A percentile compares a stretch with the other conserved stretches of the same genome.
phyloP scores from a whole-genome alignment of 2,113 vertebrate genomes.

The Pseudonaja textilis region DNA sequence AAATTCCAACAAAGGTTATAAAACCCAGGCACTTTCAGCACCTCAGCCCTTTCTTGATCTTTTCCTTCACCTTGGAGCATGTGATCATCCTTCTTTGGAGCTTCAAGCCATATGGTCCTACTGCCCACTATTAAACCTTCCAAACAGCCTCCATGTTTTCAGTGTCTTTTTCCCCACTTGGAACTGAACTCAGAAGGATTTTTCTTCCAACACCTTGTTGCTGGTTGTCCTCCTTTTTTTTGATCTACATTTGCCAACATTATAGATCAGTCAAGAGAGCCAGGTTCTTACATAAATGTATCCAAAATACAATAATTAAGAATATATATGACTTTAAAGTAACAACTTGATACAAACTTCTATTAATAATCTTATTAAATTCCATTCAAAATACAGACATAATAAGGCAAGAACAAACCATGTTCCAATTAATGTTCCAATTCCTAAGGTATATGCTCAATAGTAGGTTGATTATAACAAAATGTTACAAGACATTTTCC shows the following conservation, averaged over 20 bases:
- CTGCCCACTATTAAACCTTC: too few species aligned
- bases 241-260: not conserved
- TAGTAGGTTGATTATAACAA: not conserved
- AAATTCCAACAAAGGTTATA: too few species aligned
- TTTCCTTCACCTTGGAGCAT: too few species aligned
- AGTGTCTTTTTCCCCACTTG: too few species aligned
- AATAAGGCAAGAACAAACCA: not conserved
- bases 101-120: too few species aligned
- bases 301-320: not conserved
- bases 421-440: not conserved
- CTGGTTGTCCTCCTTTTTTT: not conserved
- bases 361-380: not conserved
- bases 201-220: not conserved
- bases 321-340: not conserved
- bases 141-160: too few species aligned
- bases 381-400: not conserved
- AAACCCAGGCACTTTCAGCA: too few species aligned
- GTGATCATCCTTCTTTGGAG: too few species aligned
- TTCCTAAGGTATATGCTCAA: not conserved
- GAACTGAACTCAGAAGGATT: too few species aligned
- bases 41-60: too few species aligned
- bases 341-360: not conserved
- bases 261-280: not conserved
- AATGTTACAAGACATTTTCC: not conserved
- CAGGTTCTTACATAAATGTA: not conserved